A percentile compares a stretch with the other conserved stretches of the same genome.
Evolutionary conservation across 2,888 invertebrate species (phyloP).

Genomic region (Scelioninae gen. 1): DNA sequence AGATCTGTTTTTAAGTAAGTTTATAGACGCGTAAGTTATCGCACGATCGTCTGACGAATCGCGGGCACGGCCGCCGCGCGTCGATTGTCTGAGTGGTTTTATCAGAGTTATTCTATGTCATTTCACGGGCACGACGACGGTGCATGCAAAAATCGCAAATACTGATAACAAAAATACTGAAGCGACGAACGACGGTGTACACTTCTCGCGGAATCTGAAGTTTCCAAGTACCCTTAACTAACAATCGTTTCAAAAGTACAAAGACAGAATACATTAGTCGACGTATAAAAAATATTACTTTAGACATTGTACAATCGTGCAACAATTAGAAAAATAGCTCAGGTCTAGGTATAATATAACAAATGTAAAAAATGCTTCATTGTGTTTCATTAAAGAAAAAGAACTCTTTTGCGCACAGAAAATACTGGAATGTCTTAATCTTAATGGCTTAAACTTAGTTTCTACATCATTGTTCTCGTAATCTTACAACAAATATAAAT

Average conservation of each 20-base stretch:
- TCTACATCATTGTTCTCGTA: slow-evolving; percentile 47
- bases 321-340: slow-evolving; percentile 62
- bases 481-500: slow-evolving; percentile 51
- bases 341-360: slow-evolving; percentile 37
- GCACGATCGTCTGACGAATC: slow-evolving; percentile 21
- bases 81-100: slow-evolving; percentile 25
- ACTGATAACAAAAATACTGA: slow-evolving; percentile 84
- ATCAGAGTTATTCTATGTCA: slow-evolving; percentile 36
- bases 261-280: slow-evolving; percentile 15
- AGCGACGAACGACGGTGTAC: slow-evolving; percentile 71
- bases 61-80: slow-evolving; percentile 25
- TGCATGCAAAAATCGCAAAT: slow-evolving; percentile 77
- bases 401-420: slow-evolving; percentile 42
- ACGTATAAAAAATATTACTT: slow-evolving; percentile 60
- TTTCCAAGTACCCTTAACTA: slow-evolving; percentile 53
- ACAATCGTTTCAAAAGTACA: slow-evolving; percentile 24
- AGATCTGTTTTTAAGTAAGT: slow-evolving; percentile 54
- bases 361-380: slow-evolving; percentile 44
- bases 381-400: slow-evolving; percentile 9
- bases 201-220: slow-evolving; percentile 69
- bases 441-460: slow-evolving; percentile 38
- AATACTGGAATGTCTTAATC: slow-evolving; percentile 73
- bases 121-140: slow-evolving; percentile 73
- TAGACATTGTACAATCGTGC: slow-evolving; percentile 56
- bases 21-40: slow-evolving; percentile 26